Evolutionary conservation across 2,113 vertebrate genomes (phyloP).

Genomic region (Gavia stellata): DNA sequence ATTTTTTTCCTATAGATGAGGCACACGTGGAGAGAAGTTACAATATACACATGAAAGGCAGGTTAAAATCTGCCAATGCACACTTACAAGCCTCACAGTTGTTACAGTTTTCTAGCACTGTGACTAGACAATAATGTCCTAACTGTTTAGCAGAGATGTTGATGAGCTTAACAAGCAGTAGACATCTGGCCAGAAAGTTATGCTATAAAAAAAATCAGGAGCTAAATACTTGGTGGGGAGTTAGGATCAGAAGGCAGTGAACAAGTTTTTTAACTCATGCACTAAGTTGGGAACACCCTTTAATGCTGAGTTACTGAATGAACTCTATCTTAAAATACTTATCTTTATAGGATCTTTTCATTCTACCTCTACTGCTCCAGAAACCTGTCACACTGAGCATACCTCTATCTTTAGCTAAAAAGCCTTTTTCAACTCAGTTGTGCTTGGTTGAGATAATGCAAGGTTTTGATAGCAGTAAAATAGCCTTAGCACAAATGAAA

Average conservation of each 20-base stretch:
- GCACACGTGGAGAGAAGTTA: background rate
- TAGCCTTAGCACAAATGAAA: background rate
- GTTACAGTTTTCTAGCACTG: background rate
- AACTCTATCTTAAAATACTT: background rate
- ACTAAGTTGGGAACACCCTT: background rate
- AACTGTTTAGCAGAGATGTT: background rate
- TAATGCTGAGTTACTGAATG: background rate
- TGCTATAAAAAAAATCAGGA: background rate
- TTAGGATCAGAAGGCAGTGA: background rate
- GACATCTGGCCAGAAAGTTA: background rate
- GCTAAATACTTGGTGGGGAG: background rate
- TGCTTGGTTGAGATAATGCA: background rate
- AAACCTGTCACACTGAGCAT: background rate
- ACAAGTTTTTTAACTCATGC: background rate
- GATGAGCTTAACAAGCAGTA: background rate
- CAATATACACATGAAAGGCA: background rate
- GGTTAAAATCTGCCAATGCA: background rate
- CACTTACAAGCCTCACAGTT: background rate
- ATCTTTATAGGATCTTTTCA: slow-evolving; percentile 4
- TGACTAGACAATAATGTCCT: background rate
- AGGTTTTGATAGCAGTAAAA: background rate
- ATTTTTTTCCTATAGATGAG: background rate
- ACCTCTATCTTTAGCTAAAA: slow-evolving; percentile 39
- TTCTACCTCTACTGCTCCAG: background rate
- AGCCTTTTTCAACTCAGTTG: slow-evolving; percentile 25